Percentiles rank a stretch among this genome's conserved stretches.
These are phyloP conservation scores for Takifugu flavidus DNA, from an alignment of 2,113 vertebrate genomes.

Conservation along the genomic window DNA sequence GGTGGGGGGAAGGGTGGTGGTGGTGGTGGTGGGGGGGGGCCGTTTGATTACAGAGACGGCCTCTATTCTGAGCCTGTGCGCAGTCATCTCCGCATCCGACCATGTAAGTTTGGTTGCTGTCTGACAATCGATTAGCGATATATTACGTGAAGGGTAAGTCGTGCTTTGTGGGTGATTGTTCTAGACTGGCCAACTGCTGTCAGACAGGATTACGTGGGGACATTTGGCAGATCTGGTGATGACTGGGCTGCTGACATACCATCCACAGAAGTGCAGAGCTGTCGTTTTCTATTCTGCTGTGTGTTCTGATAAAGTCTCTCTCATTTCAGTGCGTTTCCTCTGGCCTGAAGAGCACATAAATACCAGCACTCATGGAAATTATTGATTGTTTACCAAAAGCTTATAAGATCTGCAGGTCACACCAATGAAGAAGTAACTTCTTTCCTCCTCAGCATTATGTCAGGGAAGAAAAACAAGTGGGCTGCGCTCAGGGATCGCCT, in stretches of 20 bases:
- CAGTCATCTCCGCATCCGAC: no score
- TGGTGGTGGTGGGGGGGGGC: not conserved
- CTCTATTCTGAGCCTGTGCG: not conserved
- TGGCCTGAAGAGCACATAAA: conserved; percentile 16
- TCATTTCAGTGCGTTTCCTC: conserved; percentile 41
- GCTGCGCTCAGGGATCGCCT: conserved; percentile 83
- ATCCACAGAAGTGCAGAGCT: conserved; percentile 45
- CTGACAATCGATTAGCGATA: not conserved
- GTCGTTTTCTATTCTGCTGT: conserved; percentile 54
- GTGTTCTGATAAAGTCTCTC: conserved; percentile 30
- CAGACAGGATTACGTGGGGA: conserved; percentile 57
- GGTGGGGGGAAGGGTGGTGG: not conserved
- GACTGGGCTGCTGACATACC: conserved; percentile 47
- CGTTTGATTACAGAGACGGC: conserved; percentile 16
- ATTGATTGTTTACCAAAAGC: not conserved
- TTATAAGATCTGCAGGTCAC: not conserved
- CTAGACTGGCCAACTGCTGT: conserved; percentile 34
- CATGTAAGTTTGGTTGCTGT: not conserved
- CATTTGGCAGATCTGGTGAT: conserved; percentile 48
- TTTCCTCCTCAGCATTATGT: conserved; percentile 73
- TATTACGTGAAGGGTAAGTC: not conserved
- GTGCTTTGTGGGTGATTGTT: conserved; percentile 22
- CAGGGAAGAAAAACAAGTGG: conserved; percentile 87
- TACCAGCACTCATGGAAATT: not conserved
- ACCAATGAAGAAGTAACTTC: not conserved